Percentiles rank a stretch among this genome's conserved stretches.
Conservation (phyloP, 2,888 invertebrate species). For the Dryocosmus kuriphilus region DNA sequence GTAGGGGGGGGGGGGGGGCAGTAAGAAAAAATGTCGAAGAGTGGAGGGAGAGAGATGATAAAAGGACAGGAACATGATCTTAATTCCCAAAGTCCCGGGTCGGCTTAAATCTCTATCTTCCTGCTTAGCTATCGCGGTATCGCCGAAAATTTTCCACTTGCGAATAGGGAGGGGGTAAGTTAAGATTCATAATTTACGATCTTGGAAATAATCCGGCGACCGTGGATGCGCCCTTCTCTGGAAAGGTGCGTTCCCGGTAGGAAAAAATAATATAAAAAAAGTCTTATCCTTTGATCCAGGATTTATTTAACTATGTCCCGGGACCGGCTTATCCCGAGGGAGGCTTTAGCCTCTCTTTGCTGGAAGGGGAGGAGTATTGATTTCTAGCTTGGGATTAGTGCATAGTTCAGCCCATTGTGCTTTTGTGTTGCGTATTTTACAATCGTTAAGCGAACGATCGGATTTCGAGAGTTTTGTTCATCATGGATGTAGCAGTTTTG, state of each 20-base stretch:
- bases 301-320: conserved; percentile 77
- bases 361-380: conserved; percentile 70
- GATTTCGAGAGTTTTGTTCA: conserved; percentile 49
- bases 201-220: conserved; percentile 69
- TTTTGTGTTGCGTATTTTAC: conserved; percentile 53
- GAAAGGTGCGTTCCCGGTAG: conserved; percentile 44
- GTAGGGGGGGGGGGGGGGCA: conserved; percentile 11
- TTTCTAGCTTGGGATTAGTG: conserved; percentile 77
- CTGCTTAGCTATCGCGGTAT: conserved; percentile 62
- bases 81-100: conserved; percentile 65
- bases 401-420: conserved; percentile 67
- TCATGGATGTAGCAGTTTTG: conserved; percentile 10
- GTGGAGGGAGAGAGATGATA: conserved; percentile 37
- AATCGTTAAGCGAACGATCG: conserved; percentile 54
- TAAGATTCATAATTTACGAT: conserved; percentile 75
- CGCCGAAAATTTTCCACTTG: conserved; percentile 65
- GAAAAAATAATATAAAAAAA: conserved; percentile 70
- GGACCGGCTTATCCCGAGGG: conserved; percentile 76
- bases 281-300: conserved; percentile 77
- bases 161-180: conserved; percentile 61
- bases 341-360: conserved; percentile 69
- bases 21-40: conserved; percentile 39
- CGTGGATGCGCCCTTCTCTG: conserved; percentile 36
- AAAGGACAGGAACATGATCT: conserved; percentile 64
- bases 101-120: conserved; percentile 67